Percentiles rank a stretch among this genome's conserved stretches.
These are phyloP conservation scores for Spheniscus mendiculus DNA, from an alignment of 2,113 vertebrate species.

Conservation along the genomic window DNA sequence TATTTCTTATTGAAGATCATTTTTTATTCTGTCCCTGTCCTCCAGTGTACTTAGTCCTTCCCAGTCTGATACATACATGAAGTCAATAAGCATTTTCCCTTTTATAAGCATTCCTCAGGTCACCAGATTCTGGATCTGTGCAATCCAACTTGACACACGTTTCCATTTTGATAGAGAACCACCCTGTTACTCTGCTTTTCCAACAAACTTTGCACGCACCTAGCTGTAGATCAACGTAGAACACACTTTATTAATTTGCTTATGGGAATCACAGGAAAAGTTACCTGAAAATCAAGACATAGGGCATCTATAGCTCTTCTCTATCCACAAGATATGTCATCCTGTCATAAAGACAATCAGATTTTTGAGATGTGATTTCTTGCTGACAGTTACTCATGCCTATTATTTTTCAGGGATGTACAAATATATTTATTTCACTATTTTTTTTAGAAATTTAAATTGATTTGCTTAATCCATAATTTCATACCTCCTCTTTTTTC, in stretches of 20 bases:
- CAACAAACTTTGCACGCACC: not conserved
- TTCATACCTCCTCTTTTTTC: not conserved
- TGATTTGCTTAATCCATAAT: not conserved
- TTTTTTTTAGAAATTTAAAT: not conserved
- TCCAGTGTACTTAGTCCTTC: not conserved
- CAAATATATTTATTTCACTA: not conserved
- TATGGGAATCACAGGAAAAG: not conserved
- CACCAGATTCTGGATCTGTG: not conserved
- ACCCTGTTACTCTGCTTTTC: not conserved
- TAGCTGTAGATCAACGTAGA: not conserved
- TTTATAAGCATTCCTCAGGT: not conserved
- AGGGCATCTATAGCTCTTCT: not conserved
- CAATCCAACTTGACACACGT: not conserved
- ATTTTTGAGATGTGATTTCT: not conserved
- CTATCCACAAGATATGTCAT: not conserved
- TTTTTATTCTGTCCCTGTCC: not conserved
- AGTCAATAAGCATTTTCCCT: not conserved
- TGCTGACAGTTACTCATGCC: not conserved
- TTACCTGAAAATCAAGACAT: not conserved
- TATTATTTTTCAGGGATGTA: not conserved
- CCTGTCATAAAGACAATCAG: not conserved
- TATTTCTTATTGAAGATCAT: not conserved
- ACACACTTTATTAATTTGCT: not conserved
- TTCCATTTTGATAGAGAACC: not conserved
- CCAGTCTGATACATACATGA: not conserved